Percentiles rank a stretch among this genome's conserved stretches.
Conservation (phyloP, 2,113 vertebrate genomes). For the Gasterosteus nipponicus region DNA sequence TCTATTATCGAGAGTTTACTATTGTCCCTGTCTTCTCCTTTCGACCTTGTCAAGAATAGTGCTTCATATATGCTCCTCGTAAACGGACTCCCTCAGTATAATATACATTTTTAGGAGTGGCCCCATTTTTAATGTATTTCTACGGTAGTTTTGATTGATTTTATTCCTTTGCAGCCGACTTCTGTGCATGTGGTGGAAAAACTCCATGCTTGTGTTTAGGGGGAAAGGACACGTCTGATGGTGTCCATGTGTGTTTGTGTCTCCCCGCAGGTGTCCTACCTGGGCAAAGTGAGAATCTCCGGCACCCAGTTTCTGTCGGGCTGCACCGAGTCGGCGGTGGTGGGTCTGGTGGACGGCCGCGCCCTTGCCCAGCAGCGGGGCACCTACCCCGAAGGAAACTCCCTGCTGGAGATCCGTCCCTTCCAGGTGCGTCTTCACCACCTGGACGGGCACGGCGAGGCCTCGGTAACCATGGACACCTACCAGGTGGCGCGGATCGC, state of each 20-base stretch:
- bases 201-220: background rate
- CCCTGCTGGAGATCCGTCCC: conserved; percentile 95
- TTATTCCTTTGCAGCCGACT: conserved; percentile 1
- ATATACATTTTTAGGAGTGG: background rate
- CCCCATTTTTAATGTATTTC: background rate
- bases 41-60: background rate
- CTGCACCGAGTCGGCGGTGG: conserved; percentile 95
- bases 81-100: background rate
- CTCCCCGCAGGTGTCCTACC: conserved; percentile 89
- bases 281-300: conserved; percentile 93
- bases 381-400: conserved; percentile 80
- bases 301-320: conserved; percentile 95
- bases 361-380: conserved; percentile 79
- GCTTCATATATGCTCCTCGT: background rate
- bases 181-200: conserved; percentile 26
- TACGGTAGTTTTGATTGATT: background rate
- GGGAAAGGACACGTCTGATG: conserved; percentile 1
- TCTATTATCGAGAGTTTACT: background rate
- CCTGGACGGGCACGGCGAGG: conserved; percentile 89
- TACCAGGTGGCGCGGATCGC: conserved; percentile 99
- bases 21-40: background rate
- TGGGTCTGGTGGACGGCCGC: conserved; percentile 90
- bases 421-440: conserved; percentile 98
- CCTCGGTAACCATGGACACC: conserved; percentile 93
- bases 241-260: conserved; percentile 36